Percentiles rank a stretch among this genome's conserved stretches.
Conservation (phyloP, 2,797 vertebrate species). For the Cyprinella venusta region DNA sequence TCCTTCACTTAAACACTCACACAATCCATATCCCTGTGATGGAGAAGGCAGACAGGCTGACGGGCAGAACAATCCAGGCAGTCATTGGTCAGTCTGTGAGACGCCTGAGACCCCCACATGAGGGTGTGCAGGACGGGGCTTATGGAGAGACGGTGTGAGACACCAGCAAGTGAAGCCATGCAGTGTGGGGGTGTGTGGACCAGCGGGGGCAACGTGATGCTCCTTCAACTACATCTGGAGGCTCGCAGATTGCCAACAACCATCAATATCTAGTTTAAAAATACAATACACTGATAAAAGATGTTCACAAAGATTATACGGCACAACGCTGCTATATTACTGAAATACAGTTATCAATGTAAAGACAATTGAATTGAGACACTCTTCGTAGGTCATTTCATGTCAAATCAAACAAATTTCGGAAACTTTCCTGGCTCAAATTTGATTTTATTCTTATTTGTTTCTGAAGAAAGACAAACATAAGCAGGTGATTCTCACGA, state of each 20-base stretch:
- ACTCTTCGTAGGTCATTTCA: neutral
- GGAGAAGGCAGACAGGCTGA: conserved; percentile 93
- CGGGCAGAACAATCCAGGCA: conserved; percentile 94
- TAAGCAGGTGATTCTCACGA: no score
- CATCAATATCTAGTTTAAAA: conserved; percentile 10
- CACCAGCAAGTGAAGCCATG: conserved; percentile 58
- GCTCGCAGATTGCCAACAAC: neutral
- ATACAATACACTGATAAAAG: neutral
- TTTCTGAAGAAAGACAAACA: no score
- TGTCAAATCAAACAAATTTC: neutral
- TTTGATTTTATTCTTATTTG: no score
- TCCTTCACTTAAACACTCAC: conserved; percentile 74
- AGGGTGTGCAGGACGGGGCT: conserved; percentile 69
- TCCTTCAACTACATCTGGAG: conserved; percentile 50
- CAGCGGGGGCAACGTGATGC: conserved; percentile 18
- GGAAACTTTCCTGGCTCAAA: no score
- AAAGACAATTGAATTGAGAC: neutral
- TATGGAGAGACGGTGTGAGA: conserved; percentile 30
- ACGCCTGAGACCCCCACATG: conserved; percentile 80
- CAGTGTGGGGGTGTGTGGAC: conserved; percentile 43
- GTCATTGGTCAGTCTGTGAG: conserved; percentile 90
- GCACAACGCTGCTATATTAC: neutral
- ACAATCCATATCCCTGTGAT: conserved; percentile 97
- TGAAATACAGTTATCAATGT: neutral
- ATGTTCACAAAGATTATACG: neutral